A percentile compares a stretch with the other conserved stretches of the same genome.
phyloP scores from a whole-genome alignment of 2,113 vertebrate genomes.

The Harpagus bidentatus region DNA sequence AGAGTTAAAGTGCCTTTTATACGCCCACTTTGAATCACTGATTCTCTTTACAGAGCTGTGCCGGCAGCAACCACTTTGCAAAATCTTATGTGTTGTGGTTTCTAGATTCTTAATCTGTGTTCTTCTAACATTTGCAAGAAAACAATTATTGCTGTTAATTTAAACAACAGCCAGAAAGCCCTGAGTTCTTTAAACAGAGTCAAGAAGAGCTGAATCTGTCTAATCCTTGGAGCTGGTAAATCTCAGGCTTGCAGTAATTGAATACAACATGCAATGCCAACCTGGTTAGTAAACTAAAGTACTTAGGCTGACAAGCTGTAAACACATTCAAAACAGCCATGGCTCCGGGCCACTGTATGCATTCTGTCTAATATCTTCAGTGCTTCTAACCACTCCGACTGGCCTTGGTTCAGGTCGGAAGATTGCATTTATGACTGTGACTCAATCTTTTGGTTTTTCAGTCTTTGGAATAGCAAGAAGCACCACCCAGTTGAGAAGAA shows the following conservation, averaged over 20 bases:
- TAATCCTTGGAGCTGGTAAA: not conserved
- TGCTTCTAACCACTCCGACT: not conserved
- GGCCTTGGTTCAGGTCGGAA: not conserved
- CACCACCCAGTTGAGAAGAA: not conserved
- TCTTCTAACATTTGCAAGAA: not conserved
- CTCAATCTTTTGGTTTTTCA: not conserved
- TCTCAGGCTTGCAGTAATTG: conserved; percentile 18
- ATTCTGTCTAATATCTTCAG: not conserved
- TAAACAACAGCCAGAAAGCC: not conserved
- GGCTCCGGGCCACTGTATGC: not conserved
- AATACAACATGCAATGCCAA: not conserved
- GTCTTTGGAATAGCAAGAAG: not conserved
- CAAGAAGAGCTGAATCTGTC: not conserved
- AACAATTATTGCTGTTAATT: conserved; percentile 3
- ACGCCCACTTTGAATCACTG: conserved; percentile 29
- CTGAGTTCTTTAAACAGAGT: not conserved
- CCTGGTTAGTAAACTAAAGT: conserved; percentile 31
- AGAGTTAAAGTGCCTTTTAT: conserved; percentile 35
- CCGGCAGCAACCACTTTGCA: not conserved
- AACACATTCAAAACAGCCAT: not conserved
- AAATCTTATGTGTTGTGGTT: not conserved
- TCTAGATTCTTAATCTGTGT: not conserved
- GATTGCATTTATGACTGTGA: not conserved
- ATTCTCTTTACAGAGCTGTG: conserved; percentile 6
- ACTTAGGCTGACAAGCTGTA: conserved; percentile 28